These are phyloP conservation scores for Drosophila bifasciata DNA, from an alignment of 1,140 invertebrate genomes.

Conservation along the genomic window DNA sequence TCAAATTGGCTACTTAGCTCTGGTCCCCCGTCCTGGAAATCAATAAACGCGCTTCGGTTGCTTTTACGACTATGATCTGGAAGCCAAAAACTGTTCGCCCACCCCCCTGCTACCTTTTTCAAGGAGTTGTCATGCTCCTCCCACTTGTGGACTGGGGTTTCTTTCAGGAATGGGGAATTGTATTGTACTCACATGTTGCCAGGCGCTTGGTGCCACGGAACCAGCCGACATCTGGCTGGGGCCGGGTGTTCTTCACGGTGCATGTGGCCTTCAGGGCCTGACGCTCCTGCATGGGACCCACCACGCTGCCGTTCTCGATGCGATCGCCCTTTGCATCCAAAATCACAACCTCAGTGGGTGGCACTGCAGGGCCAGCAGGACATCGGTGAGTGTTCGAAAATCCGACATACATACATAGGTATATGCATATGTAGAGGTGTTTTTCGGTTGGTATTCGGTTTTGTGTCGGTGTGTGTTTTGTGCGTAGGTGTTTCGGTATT, in stretches of 20 bases:
- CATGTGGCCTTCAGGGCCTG: slow-evolving; percentile 74
- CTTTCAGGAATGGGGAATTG: not conserved
- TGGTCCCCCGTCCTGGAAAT: slow-evolving; percentile 31
- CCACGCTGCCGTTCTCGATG: slow-evolving; percentile 72
- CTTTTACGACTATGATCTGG: slow-evolving; percentile 47
- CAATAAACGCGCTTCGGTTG: slow-evolving; percentile 66
- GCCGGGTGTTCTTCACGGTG: slow-evolving; percentile 75
- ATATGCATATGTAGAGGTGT: slow-evolving; percentile 17
- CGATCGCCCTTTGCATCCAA: slow-evolving; percentile 80
- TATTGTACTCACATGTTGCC: slow-evolving; percentile 75
- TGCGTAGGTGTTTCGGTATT: slow-evolving; percentile 39
- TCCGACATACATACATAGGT: slow-evolving; percentile 11
- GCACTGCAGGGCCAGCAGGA: slow-evolving; percentile 60
- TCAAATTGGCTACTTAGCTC: slow-evolving; percentile 57
- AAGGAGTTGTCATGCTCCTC: slow-evolving; percentile 13
- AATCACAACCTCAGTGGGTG: slow-evolving; percentile 80
- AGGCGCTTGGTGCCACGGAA: slow-evolving; percentile 73
- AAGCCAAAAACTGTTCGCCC: slow-evolving; percentile 36
- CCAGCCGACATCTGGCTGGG: slow-evolving; percentile 79
- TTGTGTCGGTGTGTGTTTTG: slow-evolving; percentile 33
- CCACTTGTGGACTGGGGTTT: not conserved
- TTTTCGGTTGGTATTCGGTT: slow-evolving; percentile 8
- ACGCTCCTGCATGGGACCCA: slow-evolving; percentile 81
- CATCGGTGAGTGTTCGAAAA: slow-evolving; percentile 29
- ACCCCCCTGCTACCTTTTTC: slow-evolving; percentile 27